Conservation (phyloP, 1,140 invertebrate species). For the Heterodera carotae region DNA sequence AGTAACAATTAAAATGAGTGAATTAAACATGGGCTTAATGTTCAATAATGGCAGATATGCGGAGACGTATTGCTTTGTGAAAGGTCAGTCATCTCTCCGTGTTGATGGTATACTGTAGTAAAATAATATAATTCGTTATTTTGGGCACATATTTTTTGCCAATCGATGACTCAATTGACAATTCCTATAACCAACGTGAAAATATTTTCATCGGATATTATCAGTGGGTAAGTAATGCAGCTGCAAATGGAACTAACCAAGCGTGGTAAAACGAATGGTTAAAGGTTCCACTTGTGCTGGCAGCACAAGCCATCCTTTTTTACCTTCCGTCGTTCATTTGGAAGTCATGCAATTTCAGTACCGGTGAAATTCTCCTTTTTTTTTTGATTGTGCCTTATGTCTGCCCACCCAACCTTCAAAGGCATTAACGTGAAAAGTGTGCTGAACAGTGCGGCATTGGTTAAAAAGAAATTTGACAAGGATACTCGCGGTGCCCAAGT, state of each 20-base stretch:
- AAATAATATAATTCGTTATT: neutral
- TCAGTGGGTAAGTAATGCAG: constrained; percentile 67
- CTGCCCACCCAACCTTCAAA: constrained; percentile 34
- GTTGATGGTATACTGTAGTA: too few relatives aligned
- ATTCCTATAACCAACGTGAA: constrained; percentile 51
- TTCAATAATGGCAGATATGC: constrained; percentile 51
- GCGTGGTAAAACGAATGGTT: neutral
- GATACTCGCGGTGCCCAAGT: constrained; percentile 54
- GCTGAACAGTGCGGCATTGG: constrained; percentile 59
- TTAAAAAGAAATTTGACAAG: constrained; percentile 61
- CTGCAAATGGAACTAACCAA: constrained; percentile 56
- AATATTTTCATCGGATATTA: constrained; percentile 67
- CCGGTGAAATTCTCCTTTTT: constrained; percentile 44
- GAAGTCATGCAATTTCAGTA: constrained; percentile 59
- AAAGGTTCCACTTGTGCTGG: constrained; percentile 51
- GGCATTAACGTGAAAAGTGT: constrained; percentile 63
- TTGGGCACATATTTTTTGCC: constrained; percentile 61
- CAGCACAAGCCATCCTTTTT: constrained; percentile 62
- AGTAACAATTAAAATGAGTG: constrained; percentile 46
- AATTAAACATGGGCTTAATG: neutral
- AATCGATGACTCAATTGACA: constrained; percentile 55
- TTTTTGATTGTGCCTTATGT: neutral
- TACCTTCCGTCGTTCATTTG: constrained; percentile 63
- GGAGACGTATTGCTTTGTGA: constrained; percentile 65
- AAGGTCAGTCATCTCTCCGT: constrained; percentile 43